Evolutionary conservation across 2,113 vertebrate genomes (phyloP).

Genomic region (Fukomys damarensis): DNA sequence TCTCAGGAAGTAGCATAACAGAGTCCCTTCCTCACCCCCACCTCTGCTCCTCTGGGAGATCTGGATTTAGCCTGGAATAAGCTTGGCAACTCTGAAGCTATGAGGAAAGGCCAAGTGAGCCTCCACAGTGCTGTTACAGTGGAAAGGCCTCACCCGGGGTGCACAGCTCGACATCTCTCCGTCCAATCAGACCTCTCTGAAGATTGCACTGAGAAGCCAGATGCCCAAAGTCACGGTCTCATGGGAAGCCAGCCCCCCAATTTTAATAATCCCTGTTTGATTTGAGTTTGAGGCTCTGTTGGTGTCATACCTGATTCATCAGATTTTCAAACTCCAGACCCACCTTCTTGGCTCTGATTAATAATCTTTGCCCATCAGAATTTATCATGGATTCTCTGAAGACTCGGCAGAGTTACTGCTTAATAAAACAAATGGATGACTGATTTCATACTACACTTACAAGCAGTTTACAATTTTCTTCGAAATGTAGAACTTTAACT

Average conservation of each 20-base stretch:
- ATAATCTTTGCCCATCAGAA: constrained; percentile 7
- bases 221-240: background rate
- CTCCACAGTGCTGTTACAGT: background rate
- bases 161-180: background rate
- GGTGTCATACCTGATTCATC: constrained; percentile 7
- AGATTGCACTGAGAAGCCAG: background rate
- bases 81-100: constrained; percentile 39
- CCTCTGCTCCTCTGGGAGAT: constrained; percentile 45
- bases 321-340: background rate
- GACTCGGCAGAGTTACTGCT: constrained; percentile 35
- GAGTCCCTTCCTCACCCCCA: constrained; percentile 10
- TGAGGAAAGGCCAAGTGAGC: constrained; percentile 32
- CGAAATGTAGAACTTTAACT: background rate
- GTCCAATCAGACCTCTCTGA: background rate
- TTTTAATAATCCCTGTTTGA: background rate
- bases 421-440: constrained; percentile 8
- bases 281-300: background rate
- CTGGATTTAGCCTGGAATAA: constrained; percentile 59
- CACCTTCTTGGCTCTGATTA: constrained; percentile 6
- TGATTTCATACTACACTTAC: background rate
- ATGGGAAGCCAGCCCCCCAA: background rate
- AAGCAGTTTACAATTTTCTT: constrained; percentile 22
- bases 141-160: background rate
- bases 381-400: background rate
- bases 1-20: constrained; percentile 67